Evolutionary conservation across 2,888 invertebrate species (phyloP), one percentile per base, ranked within the genome.

Genomic region (Machimus atricapillus): DNA sequence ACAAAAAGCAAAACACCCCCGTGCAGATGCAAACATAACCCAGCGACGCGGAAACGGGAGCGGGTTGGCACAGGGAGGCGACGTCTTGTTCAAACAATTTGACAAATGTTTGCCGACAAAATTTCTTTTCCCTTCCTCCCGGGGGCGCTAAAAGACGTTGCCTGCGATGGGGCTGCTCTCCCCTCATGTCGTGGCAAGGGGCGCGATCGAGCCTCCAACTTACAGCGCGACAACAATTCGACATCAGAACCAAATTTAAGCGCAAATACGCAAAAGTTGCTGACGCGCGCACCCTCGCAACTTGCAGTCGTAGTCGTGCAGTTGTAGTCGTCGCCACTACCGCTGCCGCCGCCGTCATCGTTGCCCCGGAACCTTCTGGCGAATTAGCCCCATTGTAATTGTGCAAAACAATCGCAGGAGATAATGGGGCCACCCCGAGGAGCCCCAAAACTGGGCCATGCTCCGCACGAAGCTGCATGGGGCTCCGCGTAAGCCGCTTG

Each of bases 101-200:
- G 85, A 74, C 85, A 85, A 85, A 85, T 85, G 85, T 85, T 85
- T 85, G 76, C 85, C 74, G 46, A 85, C 85, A 76, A 85, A 85
- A 74, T 85, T 85, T 85, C 58, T 74, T 85, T 85, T 52, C 66
- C 37, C 58, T 27, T 43, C 74, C 40, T 43, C 46, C 37, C 43
- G 43, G 43, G 43, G 43, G 43, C 46, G 14, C n/a, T 7, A 52
- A n/a, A 52, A 52, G 52, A 52, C 52, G 52, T 19, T 16, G 4
- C 43, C 12, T 52, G 12, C 16, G 46, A 52, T 52, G 46, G 46
- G 46, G 52, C 14, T 46, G 43, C 16, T 46, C 9, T 1, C 7
- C 52, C n/a, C 19, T 0, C n/a, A 6, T 16, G n/a, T n/a, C 19
- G 19, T 8, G 34, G 34, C 7, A 23, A 1, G 58, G 19, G n/a